These are phyloP conservation scores for Acinonyx jubatus DNA, from an alignment of 2,113 vertebrate species.

Conservation along the genomic window DNA sequence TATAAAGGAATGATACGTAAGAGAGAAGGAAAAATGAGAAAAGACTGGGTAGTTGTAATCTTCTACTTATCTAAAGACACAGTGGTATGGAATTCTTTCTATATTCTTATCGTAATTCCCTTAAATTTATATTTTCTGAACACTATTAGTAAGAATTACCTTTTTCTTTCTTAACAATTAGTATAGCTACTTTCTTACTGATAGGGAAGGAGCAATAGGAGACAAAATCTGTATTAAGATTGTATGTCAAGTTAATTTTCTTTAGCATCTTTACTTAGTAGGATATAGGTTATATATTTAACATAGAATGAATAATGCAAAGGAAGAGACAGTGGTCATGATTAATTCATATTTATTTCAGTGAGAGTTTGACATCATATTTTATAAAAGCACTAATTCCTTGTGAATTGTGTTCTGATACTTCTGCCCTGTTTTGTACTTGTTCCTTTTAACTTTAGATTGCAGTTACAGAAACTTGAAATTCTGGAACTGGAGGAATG, in stretches of 20 bases:
- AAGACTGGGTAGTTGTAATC: neutral
- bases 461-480: neutral
- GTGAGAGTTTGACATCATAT: neutral
- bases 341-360: constrained; percentile 44
- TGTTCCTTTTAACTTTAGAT: neutral
- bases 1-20: neutral
- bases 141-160: neutral
- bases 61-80: neutral
- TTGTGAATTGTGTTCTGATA: neutral
- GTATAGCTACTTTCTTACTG: neutral
- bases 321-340: neutral
- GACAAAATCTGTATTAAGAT: constrained; percentile 18
- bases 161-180: constrained; percentile 1
- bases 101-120: neutral
- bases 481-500: neutral
- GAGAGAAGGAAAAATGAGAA: neutral
- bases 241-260: constrained; percentile 1
- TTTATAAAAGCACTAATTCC: neutral
- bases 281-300: constrained; percentile 13
- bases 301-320: constrained; percentile 3
- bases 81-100: neutral
- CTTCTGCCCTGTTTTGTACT: neutral
- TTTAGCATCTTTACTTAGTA: neutral
- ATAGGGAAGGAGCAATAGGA: neutral
- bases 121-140: constrained; percentile 15